These are phyloP conservation scores for Protonibea diacanthus DNA, from an alignment of 2,797 vertebrate species.

Conservation along the genomic window DNA sequence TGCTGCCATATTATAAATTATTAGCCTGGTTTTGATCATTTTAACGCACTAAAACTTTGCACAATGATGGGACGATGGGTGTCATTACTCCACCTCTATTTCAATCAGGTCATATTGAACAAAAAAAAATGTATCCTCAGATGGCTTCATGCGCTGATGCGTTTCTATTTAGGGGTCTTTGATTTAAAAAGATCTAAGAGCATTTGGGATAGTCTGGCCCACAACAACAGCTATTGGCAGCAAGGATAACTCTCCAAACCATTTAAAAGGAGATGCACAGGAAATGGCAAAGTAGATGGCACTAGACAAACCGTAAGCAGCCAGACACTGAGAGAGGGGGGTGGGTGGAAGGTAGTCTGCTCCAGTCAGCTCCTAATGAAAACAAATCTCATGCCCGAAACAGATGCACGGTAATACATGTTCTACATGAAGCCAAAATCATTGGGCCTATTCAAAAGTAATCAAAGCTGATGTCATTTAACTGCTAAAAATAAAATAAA, in stretches of 20 bases:
- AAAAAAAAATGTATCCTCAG: conserved; percentile 30
- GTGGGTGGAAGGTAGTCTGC: not conserved
- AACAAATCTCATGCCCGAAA: conserved; percentile 37
- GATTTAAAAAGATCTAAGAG: conserved; percentile 58
- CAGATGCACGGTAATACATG: conserved; percentile 40
- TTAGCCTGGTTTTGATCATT: not conserved
- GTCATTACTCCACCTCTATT: conserved; percentile 21
- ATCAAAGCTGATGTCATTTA: conserved; percentile 11
- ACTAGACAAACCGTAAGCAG: conserved; percentile 56
- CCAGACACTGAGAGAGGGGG: conserved; percentile 39
- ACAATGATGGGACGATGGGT: not conserved
- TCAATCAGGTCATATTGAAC: conserved; percentile 24
- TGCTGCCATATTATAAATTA: not conserved
- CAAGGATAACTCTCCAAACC: conserved; percentile 44
- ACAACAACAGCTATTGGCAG: conserved; percentile 45
- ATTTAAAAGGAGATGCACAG: conserved; percentile 47
- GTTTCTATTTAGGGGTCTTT: conserved; percentile 61
- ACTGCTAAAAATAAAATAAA: not conserved
- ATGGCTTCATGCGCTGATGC: conserved; percentile 47
- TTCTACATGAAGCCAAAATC: conserved; percentile 15
- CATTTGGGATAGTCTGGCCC: conserved; percentile 43
- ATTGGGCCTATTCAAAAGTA: conserved; percentile 1
- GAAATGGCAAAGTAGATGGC: conserved; percentile 63
- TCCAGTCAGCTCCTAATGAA: conserved; percentile 44
- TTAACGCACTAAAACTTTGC: conserved; percentile 6